phyloP scores from a whole-genome alignment of 2,113 vertebrate genomes.

The Brachirus orientalis region DNA sequence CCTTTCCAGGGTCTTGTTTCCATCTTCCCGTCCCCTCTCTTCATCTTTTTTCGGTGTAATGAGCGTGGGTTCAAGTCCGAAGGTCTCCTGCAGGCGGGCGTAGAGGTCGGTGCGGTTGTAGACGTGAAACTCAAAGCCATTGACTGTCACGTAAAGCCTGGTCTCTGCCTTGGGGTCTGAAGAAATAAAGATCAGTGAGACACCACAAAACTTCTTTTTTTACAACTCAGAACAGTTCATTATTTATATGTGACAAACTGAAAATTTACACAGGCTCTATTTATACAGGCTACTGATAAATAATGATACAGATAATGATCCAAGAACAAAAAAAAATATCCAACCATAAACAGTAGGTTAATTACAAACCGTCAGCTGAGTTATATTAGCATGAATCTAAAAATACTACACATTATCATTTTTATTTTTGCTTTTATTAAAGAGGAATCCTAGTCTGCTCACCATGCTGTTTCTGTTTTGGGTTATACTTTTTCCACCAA shows the following conservation, averaged over 20 bases:
- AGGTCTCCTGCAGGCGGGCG: constrained; percentile 91
- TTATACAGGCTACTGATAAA: neutral
- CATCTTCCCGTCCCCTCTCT: constrained; percentile 84
- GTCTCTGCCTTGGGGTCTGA: constrained; percentile 98
- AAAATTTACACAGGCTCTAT: too few relatives aligned
- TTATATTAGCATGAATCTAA: neutral
- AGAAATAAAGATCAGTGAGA: neutral
- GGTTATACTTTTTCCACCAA: constrained; percentile 99
- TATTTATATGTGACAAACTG: neutral
- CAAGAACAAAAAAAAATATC: neutral
- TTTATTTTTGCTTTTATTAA: neutral
- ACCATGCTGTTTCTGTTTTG: constrained; percentile 98
- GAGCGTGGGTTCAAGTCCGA: constrained; percentile 95
- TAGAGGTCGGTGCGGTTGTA: constrained; percentile 98
- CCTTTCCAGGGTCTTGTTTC: constrained; percentile 88
- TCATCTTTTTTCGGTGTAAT: constrained; percentile 87
- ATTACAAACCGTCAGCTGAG: neutral
- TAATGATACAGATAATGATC: too few relatives aligned
- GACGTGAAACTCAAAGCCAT: constrained; percentile 97
- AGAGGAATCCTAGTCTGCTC: constrained; percentile 46
- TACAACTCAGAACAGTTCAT: too few relatives aligned
- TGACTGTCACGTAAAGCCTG: constrained; percentile 94
- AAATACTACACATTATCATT: too few relatives aligned
- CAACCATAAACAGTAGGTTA: neutral
- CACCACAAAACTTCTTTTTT: neutral